Percentiles rank a stretch among this genome's conserved stretches.
Evolutionary conservation across 1,140 invertebrate genomes (phyloP).

Genomic region (Tetragonula clypearis): DNA sequence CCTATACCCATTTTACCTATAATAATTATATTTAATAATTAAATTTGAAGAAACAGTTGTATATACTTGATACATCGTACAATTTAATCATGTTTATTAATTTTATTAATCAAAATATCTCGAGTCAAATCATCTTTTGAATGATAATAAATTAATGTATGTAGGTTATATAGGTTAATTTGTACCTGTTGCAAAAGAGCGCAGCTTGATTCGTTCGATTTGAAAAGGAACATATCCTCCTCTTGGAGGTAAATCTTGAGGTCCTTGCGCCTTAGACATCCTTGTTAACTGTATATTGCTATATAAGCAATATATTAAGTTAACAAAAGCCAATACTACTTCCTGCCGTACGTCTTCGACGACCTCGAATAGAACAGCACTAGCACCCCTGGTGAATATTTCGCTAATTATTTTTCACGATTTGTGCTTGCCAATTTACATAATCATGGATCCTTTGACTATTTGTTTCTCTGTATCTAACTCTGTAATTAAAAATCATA

Average conservation of each 20-base stretch:
- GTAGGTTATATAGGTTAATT: not conserved
- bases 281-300: not conserved
- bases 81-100: not conserved
- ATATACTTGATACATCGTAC: not conserved
- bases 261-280: not conserved
- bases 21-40: not conserved
- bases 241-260: slow-evolving; percentile 55
- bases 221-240: slow-evolving; percentile 49
- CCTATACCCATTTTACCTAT: not conserved
- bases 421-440: too few relatives aligned
- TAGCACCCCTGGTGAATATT: not conserved
- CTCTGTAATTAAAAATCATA: not conserved
- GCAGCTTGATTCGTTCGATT: slow-evolving; percentile 23
- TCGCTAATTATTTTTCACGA: not conserved
- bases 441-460: not conserved
- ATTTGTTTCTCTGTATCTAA: too few relatives aligned
- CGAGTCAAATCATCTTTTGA: not conserved
- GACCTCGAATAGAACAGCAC: not conserved
- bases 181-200: slow-evolving; percentile 25
- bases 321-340: not conserved
- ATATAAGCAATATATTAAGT: not conserved
- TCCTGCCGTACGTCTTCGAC: too few relatives aligned
- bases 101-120: not conserved
- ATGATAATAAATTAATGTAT: not conserved
- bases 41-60: not conserved